Base-by-base conservation (phyloP, 2,888 invertebrate genomes). In the Heliconius hortense region DNA sequence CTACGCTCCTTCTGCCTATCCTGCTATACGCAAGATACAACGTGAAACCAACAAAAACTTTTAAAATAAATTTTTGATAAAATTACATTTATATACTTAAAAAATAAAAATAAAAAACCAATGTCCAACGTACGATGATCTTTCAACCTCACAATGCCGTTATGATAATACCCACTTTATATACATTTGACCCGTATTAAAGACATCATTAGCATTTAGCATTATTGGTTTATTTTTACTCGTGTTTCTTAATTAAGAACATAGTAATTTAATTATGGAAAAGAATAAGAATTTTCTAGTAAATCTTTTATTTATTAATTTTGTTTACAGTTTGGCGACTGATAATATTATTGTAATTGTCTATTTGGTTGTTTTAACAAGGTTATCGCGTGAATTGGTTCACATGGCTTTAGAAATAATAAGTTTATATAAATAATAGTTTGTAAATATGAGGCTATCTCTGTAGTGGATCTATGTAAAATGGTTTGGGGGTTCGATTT, bases 211-310 rank as follows among this genome's bases (percentile, higher is more conserved):
- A 66, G 24, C 39, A 39, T 66, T 66, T 26, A 43, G 39, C 39
- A 8, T 66, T 66, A 35, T 66, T 66, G 24, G 13, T 66, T 66
- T 66, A 66, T 43, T 66, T 66, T 39, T 66, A 66, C 39, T 64
- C 39, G 39, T 64, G 15, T 64, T 39, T 64, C 64, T 39, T 24
- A 66, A 66, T 66, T 66, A 13, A n/a, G 39, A 24, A 39, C 66
- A 39, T 43, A 66, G 39, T 39, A 24, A 66, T 66, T n/a, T 39
- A 31, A 31, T 31, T 31, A 31, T 31, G 39, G 24, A 24, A 35
- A 39, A 43, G 7, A 66, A 66, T 5, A 66, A 39, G 39, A 64
- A 18, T 66, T 66, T 66, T 66, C 39, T 24, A 66, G 66, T 39
- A 15, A 43, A 66, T 43, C 66, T 66, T 24, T 66, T 39, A 66